Base-by-base conservation (phyloP, 2,113 vertebrate species). In the Cryptomyrus ogoouensis region DNA sequence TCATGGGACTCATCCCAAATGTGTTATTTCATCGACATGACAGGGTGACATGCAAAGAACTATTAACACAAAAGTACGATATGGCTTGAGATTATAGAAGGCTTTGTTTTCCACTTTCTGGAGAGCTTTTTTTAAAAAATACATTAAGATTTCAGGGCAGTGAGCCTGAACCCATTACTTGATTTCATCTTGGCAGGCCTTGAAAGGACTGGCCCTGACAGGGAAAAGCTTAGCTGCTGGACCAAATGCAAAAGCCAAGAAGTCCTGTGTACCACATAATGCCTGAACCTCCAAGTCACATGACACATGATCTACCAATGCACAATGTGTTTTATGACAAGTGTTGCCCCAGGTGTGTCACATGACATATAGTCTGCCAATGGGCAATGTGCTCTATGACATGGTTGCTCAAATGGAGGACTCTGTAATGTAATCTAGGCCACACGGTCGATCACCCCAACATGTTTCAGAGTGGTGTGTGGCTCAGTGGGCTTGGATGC, bases 21-120 rank as follows among this genome's bases (percentile, higher is more conserved):
- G 6, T 3, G 27, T 50, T 92, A 91, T 91, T 50, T 93, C 90
- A 92, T 3, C 27, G 83, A 89, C 88, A 84, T 93, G 89, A 90
- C 89, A 49, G 62, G 83, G 83, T 80, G 90, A 92, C 89, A 91
- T 58, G 15, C 17, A 89, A 70, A 86, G 27, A 89, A 44, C 49
- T 52, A 50, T 90, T 50, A 24, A 90, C 83, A 49, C 1, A 84
- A 70, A 88, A 52, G 89, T 77, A 89, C 19, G 49, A 90, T 83
- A 88, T 91, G 88, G 91, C 91, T 88, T 58, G 42, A 17, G 86
- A 92, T 92, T 91, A 89, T 56, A 87, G 88, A 90, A 46, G 85
- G 56, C 88, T 89, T 42, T 44, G 74, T 91, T 89, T 88, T 80
- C 89, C 44, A 84, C 86, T 91, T 90, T 91, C n/a, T 49, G 19